Evolutionary conservation across 1,140 invertebrate genomes (phyloP).

Genomic region (Ctenoplectra terminalis): DNA sequence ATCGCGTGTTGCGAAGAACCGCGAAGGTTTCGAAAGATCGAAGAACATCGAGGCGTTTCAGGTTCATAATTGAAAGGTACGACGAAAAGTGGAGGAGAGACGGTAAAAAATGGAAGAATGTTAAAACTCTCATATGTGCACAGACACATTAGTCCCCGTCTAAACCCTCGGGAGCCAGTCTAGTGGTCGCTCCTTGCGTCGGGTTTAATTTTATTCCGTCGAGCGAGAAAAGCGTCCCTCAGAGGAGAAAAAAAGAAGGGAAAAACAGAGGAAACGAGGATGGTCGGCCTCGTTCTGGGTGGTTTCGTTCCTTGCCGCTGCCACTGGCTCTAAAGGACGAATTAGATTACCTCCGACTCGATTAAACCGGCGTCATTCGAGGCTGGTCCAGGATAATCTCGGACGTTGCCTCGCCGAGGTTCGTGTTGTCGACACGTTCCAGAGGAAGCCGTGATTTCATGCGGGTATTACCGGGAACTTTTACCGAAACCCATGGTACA

Average conservation of each 20-base stretch:
- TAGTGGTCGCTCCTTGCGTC: slow-evolving; percentile 40
- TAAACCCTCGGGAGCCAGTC: slow-evolving; percentile 22
- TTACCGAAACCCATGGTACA: neutral
- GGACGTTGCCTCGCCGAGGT: slow-evolving; percentile 50
- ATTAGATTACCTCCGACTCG: slow-evolving; percentile 78
- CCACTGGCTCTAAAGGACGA: slow-evolving; percentile 71
- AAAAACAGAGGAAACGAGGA: slow-evolving; percentile 60
- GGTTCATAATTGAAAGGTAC: slow-evolving; percentile 25
- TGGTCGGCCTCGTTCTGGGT: slow-evolving; percentile 51
- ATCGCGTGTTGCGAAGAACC: too few relatives aligned
- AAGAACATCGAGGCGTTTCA: slow-evolving; percentile 9
- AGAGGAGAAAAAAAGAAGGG: slow-evolving; percentile 50
- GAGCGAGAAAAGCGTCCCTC: slow-evolving; percentile 59
- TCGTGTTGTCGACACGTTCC: slow-evolving; percentile 50
- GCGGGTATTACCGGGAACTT: slow-evolving; percentile 10
- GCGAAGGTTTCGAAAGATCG: neutral
- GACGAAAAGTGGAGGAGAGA: neutral
- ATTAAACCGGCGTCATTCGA: slow-evolving; percentile 74
- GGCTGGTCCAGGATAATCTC: slow-evolving; percentile 61
- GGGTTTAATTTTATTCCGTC: slow-evolving; percentile 76
- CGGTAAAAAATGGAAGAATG: slow-evolving; percentile 31
- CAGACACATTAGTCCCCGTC: slow-evolving; percentile 29
- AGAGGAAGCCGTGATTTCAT: slow-evolving; percentile 43
- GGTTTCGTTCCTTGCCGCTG: slow-evolving; percentile 69
- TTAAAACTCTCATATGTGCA: slow-evolving; percentile 40